Evolutionary conservation across 2,113 vertebrate species (phyloP), one percentile per base, ranked within the genome.

Genomic region (Atlantisia rogersi): DNA sequence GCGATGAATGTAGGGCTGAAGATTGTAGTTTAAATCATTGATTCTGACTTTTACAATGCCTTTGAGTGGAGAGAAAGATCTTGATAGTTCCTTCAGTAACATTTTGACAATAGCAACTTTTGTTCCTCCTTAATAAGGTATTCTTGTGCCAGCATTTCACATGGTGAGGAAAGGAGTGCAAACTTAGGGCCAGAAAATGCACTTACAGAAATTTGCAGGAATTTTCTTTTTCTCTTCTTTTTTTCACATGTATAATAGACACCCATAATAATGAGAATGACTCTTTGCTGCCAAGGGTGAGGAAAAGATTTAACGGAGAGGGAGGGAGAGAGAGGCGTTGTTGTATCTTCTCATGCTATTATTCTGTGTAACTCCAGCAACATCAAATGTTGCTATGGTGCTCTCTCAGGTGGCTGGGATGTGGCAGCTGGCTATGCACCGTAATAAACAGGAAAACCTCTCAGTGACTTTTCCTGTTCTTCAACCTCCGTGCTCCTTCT

Each of bases 301-400:
- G 28, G 28, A 69, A 62, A 40, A 80, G 24, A 70, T 22, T 37
- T 31, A 78, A 50, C 1, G 4, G 65, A 69, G 56, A 65, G 18
- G 21, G 15, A 29, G 15, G 24, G 12, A 86, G 31, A 65, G 11
- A 42, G 15, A 74, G 26, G 11, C 5, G 1, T 12, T 24, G 39
- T 21, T 73, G 21, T 39, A 15, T 42, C 52, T 81, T 29, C 40
- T 92, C 46, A 22, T 59, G 19, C 7, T 65, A 15, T 71, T 92
- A 78, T 77, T 92, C n/a, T 78, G 82, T 91, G 95, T 95, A 91
- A 52, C 77, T 91, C 84, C 81, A 69, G 59, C 95, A 97, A 94
- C 97, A 92, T 71, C 88, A 90, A 20, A 56, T 88, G 98, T 98
- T 98, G 97, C 98, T 94, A 97, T 97, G 97, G 98, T 96, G 97